Evolutionary conservation across 2,888 invertebrate species (phyloP).

Genomic region (Cerastoderma edule): DNA sequence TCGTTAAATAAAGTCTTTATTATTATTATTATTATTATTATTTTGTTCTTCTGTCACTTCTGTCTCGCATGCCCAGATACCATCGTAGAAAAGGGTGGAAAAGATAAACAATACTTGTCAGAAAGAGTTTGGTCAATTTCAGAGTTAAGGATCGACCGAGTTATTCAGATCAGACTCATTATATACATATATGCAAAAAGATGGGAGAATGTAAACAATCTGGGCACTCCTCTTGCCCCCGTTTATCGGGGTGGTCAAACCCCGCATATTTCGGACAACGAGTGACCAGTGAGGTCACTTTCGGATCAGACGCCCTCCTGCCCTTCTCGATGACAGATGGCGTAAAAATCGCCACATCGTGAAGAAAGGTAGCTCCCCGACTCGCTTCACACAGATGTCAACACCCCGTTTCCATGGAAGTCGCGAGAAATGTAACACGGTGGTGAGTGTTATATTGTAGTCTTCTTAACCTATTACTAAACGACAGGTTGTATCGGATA

Average conservation of each 20-base stretch:
- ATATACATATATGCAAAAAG: no score
- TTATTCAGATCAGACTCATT: no score
- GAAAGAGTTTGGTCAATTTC: no score
- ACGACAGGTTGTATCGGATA: background rate
- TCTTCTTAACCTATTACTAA: background rate
- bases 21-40: no score
- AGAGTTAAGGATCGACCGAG: no score
- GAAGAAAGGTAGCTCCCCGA: conserved; percentile 7
- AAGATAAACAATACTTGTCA: no score
- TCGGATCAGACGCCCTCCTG: background rate
- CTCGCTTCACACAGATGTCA: conserved; percentile 18
- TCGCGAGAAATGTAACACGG: conserved; percentile 6
- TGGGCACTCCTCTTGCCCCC: conserved; percentile 5
- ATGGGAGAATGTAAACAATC: no score
- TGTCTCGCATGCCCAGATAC: no score
- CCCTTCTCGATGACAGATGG: conserved; percentile 17
- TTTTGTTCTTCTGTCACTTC: no score
- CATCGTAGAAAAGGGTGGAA: no score
- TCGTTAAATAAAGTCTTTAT: no score
- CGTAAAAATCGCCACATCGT: conserved; percentile 18
- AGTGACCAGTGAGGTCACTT: conserved; percentile 10
- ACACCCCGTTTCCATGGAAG: background rate
- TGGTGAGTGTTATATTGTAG: no score
- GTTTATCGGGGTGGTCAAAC: background rate
- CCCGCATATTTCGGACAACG: conserved; percentile 10